phyloP scores from a whole-genome alignment of 2,113 vertebrate genomes.

The Sinocyclocheilus anophthalmus region DNA sequence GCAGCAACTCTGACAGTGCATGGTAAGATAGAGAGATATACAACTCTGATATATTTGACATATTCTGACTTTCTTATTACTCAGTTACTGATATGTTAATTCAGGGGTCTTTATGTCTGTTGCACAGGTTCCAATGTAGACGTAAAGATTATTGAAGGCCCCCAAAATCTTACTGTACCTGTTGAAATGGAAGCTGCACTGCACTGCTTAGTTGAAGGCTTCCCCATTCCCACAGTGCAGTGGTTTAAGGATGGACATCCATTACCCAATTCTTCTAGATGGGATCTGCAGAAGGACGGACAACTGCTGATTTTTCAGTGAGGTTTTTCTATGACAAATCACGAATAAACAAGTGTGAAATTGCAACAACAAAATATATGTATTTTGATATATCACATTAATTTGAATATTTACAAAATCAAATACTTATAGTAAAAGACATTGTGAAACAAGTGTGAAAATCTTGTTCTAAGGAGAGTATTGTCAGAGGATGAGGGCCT shows the following conservation, averaged over 20 bases:
- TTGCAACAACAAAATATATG: not conserved
- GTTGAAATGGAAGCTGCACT: conserved; percentile 69
- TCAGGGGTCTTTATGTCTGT: not conserved
- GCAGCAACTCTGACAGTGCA: conserved; percentile 70
- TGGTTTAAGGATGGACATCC: conserved; percentile 78
- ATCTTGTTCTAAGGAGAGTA: conserved; percentile 69
- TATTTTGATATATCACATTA: too few species aligned
- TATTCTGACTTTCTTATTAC: not conserved
- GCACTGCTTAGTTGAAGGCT: conserved; percentile 70
- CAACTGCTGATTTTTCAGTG: conserved; percentile 79
- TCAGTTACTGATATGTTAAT: not conserved
- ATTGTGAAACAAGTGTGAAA: not conserved
- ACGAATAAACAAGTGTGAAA: not conserved
- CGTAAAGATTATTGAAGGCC: conserved; percentile 70
- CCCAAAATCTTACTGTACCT: conserved; percentile 72
- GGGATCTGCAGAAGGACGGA: conserved; percentile 70
- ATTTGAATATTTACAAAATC: too few species aligned
- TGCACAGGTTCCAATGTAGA: conserved; percentile 59
- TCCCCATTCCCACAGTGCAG: conserved; percentile 73
- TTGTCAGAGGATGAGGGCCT: conserved; percentile 71
- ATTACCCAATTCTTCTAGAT: conserved; percentile 64
- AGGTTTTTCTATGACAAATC: conserved; percentile 17
- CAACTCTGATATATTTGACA: not conserved
- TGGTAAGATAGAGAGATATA: conserved; percentile 59
- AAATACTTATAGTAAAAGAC: too few species aligned